Percentiles rank a stretch among this genome's conserved stretches.
phyloP scores from a whole-genome alignment of 92 coral and sea anemone species.

The Actinernus sp. region DNA sequence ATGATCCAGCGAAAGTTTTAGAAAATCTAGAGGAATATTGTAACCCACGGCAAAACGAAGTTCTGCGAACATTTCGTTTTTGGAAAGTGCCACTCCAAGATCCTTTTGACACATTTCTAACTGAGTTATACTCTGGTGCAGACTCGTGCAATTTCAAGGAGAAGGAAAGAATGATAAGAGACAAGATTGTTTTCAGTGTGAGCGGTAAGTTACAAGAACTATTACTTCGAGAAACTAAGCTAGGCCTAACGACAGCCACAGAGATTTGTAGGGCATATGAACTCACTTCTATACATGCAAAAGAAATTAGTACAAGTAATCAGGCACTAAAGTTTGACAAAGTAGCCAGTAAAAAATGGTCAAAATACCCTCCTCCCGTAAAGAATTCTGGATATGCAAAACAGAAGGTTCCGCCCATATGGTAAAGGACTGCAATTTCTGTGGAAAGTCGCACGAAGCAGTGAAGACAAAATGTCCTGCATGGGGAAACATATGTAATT shows the following conservation, averaged over 20 bases:
- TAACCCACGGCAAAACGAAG: slow-evolving; percentile 55
- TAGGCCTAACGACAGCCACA: slow-evolving; percentile 40
- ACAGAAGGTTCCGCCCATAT: no score
- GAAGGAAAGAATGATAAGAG: slow-evolving; percentile 62
- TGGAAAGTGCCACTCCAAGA: slow-evolving; percentile 45
- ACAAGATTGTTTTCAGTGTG: slow-evolving; percentile 52
- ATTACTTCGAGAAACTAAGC: slow-evolving; percentile 12
- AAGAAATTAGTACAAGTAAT: no score
- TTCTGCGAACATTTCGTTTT: no score
- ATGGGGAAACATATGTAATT: no score
- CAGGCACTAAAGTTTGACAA: no score
- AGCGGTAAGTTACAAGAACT: slow-evolving; percentile 56
- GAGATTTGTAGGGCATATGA: no score
- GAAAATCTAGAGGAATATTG: slow-evolving; percentile 51
- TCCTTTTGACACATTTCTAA: slow-evolving; percentile 49
- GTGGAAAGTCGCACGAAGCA: no score
- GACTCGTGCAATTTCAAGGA: slow-evolving; percentile 56
- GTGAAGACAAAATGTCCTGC: no score
- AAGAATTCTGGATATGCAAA: no score
- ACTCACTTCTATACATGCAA: no score
- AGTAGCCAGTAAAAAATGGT: neutral
- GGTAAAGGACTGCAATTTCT: no score
- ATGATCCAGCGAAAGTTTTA: slow-evolving; percentile 38
- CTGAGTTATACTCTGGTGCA: slow-evolving; percentile 30
- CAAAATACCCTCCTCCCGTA: neutral